Percentiles rank a stretch among this genome's conserved stretches.
Conservation (phyloP, 2,797 vertebrate genomes). For the Buceros bicornis region DNA sequence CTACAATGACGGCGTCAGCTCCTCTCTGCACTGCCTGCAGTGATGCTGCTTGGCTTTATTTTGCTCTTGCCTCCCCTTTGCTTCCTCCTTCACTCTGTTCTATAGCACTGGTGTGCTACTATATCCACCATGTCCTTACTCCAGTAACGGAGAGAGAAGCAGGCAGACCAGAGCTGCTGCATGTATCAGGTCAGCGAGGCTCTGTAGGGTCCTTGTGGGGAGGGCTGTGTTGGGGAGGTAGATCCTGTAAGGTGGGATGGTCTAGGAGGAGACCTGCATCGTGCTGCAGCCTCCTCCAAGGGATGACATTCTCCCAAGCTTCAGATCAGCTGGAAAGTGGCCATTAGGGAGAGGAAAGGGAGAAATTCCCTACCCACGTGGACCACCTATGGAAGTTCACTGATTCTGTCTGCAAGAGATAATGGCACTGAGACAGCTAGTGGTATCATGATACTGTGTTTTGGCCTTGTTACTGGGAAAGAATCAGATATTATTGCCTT, state of each 20-base stretch:
- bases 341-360: neutral
- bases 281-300: neutral
- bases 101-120: neutral
- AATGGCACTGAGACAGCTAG: neutral
- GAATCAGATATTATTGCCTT: constrained; percentile 14
- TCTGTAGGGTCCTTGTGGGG: neutral
- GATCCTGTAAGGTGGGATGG: neutral
- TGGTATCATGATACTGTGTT: neutral
- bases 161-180: neutral
- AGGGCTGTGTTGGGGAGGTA: neutral
- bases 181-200: neutral
- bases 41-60: neutral
- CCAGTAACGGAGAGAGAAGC: neutral
- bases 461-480: constrained; percentile 15
- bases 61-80: neutral
- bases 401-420: neutral
- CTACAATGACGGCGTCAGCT: neutral
- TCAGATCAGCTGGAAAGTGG: neutral
- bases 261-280: neutral
- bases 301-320: neutral
- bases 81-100: neutral
- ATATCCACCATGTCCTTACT: neutral
- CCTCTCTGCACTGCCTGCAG: neutral
- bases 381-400: neutral
- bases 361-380: neutral